Evolutionary conservation across 1,140 invertebrate genomes (phyloP).

Genomic region (Pinna nobilis): DNA sequence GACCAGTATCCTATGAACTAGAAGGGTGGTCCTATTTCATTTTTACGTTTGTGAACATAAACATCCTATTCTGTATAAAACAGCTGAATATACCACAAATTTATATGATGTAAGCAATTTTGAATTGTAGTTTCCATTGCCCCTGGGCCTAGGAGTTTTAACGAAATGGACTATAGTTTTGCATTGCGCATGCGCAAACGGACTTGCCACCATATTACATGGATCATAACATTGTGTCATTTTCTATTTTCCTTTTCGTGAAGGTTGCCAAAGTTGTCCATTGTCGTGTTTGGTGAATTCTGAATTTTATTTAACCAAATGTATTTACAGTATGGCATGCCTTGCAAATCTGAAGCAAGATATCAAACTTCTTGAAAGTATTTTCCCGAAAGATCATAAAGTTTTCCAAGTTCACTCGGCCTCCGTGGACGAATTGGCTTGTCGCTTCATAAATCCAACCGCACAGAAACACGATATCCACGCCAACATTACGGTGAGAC

Average conservation of each 20-base stretch:
- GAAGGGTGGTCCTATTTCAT: too few relatives aligned
- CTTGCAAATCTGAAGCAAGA: slow-evolving; percentile 97
- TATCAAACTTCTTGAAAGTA: slow-evolving; percentile 95
- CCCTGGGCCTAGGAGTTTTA: too few relatives aligned
- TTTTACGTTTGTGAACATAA: too few relatives aligned
- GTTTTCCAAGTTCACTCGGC: slow-evolving; percentile 89
- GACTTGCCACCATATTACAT: slow-evolving; percentile 46
- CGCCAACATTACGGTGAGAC: slow-evolving; percentile 93
- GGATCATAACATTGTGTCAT: slow-evolving; percentile 44
- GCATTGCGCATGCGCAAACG: slow-evolving; percentile 44
- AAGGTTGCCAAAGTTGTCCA: slow-evolving; percentile 4
- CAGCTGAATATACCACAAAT: too few relatives aligned
- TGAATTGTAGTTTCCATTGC: too few relatives aligned
- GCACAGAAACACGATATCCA: slow-evolving; percentile 97
- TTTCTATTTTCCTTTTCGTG: slow-evolving; percentile 6
- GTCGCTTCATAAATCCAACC: slow-evolving; percentile 95
- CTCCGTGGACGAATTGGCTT: slow-evolving; percentile 98
- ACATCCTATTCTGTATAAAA: too few relatives aligned
- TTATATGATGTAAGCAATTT: too few relatives aligned
- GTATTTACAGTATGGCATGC: slow-evolving; percentile 88
- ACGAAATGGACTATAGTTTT: background rate
- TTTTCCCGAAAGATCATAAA: slow-evolving; percentile 95
- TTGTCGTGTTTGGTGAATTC: background rate
- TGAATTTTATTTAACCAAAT: slow-evolving; percentile 2
- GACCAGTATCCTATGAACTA: too few relatives aligned